Evolutionary conservation across 2,888 invertebrate species (phyloP).

Genomic region (Drosophila mettleri): DNA sequence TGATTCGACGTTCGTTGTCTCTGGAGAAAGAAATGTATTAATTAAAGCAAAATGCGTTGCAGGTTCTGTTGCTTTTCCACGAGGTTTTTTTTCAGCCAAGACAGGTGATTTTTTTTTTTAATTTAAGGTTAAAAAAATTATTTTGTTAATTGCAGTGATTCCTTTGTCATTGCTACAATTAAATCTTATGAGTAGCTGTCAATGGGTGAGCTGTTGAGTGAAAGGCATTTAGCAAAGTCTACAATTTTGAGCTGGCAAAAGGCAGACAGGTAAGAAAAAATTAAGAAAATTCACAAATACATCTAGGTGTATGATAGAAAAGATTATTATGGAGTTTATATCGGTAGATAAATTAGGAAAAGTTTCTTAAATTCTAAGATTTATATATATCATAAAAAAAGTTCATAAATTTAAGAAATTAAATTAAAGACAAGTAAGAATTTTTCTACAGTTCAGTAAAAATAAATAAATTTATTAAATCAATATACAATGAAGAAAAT

Average conservation of each 20-base stretch:
- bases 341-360: neutral
- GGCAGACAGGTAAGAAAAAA: neutral
- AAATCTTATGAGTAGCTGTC: constrained; percentile 58
- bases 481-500: too few species aligned
- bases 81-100: constrained; percentile 9
- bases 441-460: too few species aligned
- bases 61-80: constrained; percentile 9
- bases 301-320: neutral
- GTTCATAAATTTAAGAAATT: too few species aligned
- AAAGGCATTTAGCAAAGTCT: constrained; percentile 33
- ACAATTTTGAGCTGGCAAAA: neutral
- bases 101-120: constrained; percentile 39
- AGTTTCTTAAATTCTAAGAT: neutral
- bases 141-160: constrained; percentile 69
- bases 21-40: constrained; percentile 67
- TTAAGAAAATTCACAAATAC: neutral
- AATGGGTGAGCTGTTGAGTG: constrained; percentile 55
- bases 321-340: neutral
- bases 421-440: too few species aligned
- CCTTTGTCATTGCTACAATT: constrained; percentile 58
- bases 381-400: neutral
- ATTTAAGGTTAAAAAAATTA: constrained; percentile 39
- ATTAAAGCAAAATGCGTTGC: constrained; percentile 57
- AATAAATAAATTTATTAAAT: neutral
- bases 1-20: constrained; percentile 48